Evolutionary conservation across 2,113 vertebrate genomes (phyloP).

Genomic region (Fregetta grallaria): DNA sequence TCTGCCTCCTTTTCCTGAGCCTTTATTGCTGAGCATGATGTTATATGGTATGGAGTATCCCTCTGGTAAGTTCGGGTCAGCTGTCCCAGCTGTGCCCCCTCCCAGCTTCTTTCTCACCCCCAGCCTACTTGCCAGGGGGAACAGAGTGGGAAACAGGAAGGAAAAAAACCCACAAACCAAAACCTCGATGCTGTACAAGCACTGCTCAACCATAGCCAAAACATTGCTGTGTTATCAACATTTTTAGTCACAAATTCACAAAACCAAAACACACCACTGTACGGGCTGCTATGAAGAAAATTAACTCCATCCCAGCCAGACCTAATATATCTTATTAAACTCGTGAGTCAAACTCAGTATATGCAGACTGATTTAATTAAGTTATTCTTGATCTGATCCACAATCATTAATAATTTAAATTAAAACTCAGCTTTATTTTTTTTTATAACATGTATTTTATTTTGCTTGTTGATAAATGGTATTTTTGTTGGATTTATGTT

Average conservation of each 20-base stretch:
- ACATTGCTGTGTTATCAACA: not conserved
- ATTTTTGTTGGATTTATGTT: slow-evolving; percentile 23
- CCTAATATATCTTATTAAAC: not conserved
- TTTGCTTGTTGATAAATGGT: slow-evolving; percentile 20
- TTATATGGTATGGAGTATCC: not conserved
- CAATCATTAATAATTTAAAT: slow-evolving; percentile 40
- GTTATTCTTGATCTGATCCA: slow-evolving; percentile 21
- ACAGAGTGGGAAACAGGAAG: not conserved
- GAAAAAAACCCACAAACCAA: not conserved
- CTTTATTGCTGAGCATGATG: not conserved
- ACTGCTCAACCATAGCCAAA: not conserved
- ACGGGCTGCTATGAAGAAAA: not conserved
- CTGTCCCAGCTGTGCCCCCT: not conserved
- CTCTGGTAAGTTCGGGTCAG: not conserved
- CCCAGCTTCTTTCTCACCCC: not conserved
- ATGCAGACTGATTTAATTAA: slow-evolving; percentile 60
- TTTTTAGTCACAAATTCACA: not conserved
- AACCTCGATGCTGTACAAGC: accelerated
- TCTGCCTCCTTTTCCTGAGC: not conserved
- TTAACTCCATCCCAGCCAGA: not conserved
- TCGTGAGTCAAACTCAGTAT: not conserved
- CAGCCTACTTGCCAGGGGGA: not conserved
- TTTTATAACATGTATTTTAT: not conserved
- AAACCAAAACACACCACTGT: not conserved
- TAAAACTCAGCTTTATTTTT: slow-evolving; percentile 7